These are phyloP conservation scores for Zoroaster sp. DNA, from an alignment of 53 echinoderm and acorn worm species.

Conservation along the genomic window DNA sequence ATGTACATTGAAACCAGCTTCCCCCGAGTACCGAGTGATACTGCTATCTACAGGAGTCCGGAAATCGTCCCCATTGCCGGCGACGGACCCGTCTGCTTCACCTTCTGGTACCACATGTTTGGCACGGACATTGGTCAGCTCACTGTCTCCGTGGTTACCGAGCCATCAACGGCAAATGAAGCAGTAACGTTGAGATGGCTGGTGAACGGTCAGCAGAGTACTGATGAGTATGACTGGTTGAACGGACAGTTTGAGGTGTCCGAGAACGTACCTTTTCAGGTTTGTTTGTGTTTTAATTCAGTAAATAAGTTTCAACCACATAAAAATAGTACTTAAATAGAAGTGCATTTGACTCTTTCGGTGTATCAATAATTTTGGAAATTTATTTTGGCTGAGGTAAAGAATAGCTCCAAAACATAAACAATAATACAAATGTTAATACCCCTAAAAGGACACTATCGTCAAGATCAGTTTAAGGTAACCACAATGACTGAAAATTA, in stretches of 20 bases:
- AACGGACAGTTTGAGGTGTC: slow-evolving; percentile 52
- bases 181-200: slow-evolving; percentile 24
- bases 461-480: no score
- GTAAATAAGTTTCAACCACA: no score
- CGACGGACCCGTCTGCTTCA: slow-evolving; percentile 56
- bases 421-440: no score
- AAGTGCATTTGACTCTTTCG: no score
- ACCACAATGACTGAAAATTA: no score
- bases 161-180: slow-evolving; percentile 23
- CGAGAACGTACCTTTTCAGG: slow-evolving; percentile 44
- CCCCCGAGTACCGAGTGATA: slow-evolving; percentile 33
- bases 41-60: slow-evolving; percentile 47
- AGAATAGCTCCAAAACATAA: no score
- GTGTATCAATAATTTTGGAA: no score
- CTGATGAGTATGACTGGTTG: slow-evolving; percentile 47
- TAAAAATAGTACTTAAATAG: no score
- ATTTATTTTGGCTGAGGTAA: no score
- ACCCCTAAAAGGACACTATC: no score
- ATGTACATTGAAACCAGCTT: slow-evolving; percentile 72
- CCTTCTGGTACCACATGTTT: slow-evolving; percentile 83
- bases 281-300: no score
- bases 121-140: slow-evolving; percentile 69
- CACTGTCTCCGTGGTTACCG: slow-evolving; percentile 55
- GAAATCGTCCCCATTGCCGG: slow-evolving; percentile 18
- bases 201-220: slow-evolving; percentile 60